phyloP scores from a whole-genome alignment of 2,797 vertebrate genomes.

The Ispidina picta region DNA sequence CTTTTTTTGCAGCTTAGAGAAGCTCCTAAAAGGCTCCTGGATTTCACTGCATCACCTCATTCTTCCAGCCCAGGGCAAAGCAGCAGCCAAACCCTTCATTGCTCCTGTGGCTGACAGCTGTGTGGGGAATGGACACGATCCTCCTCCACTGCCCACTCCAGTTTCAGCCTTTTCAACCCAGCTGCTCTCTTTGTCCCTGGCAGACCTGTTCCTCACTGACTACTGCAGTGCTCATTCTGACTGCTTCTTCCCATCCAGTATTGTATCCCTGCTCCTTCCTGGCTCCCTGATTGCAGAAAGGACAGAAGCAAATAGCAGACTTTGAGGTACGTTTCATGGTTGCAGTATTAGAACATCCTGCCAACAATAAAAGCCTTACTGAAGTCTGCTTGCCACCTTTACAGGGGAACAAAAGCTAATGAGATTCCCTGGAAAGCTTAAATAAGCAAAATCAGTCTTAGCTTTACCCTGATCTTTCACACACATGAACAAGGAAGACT shows the following conservation, averaged over 20 bases:
- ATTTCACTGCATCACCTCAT: background rate
- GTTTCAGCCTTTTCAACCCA: background rate
- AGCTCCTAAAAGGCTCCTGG: background rate
- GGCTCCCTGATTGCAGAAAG: background rate
- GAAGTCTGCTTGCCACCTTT: background rate
- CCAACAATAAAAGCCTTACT: background rate
- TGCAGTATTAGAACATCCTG: background rate
- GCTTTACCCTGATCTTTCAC: background rate
- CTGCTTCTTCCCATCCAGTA: background rate
- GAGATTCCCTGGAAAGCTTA: background rate
- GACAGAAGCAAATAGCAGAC: background rate
- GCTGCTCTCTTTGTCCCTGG: background rate
- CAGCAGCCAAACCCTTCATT: background rate
- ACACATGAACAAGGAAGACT: background rate
- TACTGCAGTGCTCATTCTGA: background rate
- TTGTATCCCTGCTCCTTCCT: background rate
- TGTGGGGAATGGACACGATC: rapidly evolving
- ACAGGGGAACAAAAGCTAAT: background rate
- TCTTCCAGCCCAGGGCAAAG: background rate
- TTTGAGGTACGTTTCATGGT: background rate
- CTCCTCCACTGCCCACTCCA: background rate
- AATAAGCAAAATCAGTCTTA: background rate
- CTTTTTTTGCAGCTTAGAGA: background rate
- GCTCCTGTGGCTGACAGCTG: background rate
- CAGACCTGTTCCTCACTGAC: too few relatives aligned